A percentile compares a stretch with the other conserved stretches of the same genome.
These are phyloP conservation scores for Zeugodacus cucurbitae DNA, from an alignment of 1,140 invertebrate species.

Conservation along the genomic window DNA sequence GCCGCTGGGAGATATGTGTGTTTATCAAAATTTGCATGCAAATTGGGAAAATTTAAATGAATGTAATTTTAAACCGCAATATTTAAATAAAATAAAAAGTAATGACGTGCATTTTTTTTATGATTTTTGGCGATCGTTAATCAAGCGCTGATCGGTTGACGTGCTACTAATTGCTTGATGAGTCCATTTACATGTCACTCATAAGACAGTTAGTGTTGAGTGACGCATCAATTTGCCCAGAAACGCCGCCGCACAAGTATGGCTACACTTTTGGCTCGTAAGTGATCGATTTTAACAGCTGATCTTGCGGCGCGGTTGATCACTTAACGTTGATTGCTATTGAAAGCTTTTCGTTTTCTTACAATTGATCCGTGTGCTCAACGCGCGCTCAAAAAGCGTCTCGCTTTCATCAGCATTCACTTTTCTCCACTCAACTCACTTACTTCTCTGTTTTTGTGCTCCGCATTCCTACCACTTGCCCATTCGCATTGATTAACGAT, in stretches of 20 bases:
- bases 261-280: neutral
- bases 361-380: neutral
- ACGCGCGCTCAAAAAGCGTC: neutral
- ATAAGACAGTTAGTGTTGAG: neutral
- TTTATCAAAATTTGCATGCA: neutral
- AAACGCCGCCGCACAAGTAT: neutral
- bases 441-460: neutral
- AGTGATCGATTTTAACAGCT: neutral
- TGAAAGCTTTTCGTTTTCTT: too few relatives aligned
- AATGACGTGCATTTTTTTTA: neutral
- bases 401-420: neutral
- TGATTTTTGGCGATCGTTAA: neutral
- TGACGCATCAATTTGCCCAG: neutral
- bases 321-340: neutral
- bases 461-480: too few relatives aligned
- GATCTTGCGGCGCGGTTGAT: neutral
- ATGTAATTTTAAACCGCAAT: neutral
- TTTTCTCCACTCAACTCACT: neutral
- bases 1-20: neutral
- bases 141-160: neutral
- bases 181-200: neutral
- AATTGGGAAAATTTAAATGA: neutral
- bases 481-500: constrained; percentile 3
- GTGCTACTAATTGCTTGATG: constrained; percentile 18
- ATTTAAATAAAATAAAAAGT: neutral